These are phyloP conservation scores for Borostomias antarcticus DNA, from an alignment of 2,797 vertebrate species.

Conservation along the genomic window DNA sequence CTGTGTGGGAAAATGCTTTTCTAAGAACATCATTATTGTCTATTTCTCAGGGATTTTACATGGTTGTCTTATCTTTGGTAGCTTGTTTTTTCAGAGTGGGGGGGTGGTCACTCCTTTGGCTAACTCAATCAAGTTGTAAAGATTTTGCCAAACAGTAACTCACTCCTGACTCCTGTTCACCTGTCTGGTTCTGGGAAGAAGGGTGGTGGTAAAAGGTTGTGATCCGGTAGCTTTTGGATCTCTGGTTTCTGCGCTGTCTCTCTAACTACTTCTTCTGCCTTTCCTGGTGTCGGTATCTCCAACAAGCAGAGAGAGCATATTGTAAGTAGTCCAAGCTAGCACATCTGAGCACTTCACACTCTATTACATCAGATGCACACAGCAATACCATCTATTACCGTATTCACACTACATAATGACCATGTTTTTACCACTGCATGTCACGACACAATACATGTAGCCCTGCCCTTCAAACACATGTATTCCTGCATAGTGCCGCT, in stretches of 20 bases:
- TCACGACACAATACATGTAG: neutral
- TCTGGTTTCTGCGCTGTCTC: constrained; percentile 14
- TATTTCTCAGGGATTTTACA: no score
- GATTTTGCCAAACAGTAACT: no score
- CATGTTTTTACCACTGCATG: neutral
- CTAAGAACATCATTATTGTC: no score
- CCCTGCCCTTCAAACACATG: neutral
- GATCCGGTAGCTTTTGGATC: constrained; percentile 4
- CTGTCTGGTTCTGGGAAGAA: neutral
- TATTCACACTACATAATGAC: no score
- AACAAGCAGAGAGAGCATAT: constrained; percentile 70
- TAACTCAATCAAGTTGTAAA: neutral
- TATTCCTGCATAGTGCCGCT: no score
- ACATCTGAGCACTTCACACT: neutral
- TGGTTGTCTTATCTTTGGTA: neutral
- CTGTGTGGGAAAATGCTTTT: no score
- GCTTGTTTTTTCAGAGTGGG: no score
- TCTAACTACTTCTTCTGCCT: constrained; percentile 50
- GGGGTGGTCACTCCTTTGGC: neutral
- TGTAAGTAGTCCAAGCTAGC: constrained; percentile 69
- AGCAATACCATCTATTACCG: neutral
- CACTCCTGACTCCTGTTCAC: no score
- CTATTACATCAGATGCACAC: neutral
- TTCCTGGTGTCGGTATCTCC: constrained; percentile 39
- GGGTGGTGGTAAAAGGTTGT: neutral